Base-by-base conservation (phyloP, 2,113 vertebrate genomes). In the Dasyurus viverrinus region DNA sequence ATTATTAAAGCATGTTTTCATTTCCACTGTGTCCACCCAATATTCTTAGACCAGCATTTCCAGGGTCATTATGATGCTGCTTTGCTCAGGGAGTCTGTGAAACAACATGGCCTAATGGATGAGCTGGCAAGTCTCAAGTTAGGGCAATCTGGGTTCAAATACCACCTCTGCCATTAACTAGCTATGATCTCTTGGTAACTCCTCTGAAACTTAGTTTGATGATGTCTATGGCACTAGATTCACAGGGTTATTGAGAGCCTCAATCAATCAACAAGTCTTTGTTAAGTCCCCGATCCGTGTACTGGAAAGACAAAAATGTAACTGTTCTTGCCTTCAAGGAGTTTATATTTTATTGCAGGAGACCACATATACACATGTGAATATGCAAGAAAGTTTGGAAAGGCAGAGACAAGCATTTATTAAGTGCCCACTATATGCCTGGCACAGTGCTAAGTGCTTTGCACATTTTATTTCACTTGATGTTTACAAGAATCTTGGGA, bases 41-140 rank as follows among this genome's bases (percentile, higher is more conserved):
- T 25, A 11, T 90, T 95, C 89, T 89, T 91, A 52, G 12, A 46
- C 54, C n/a, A 47, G 60, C 60, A 47, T 90, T 94, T 93, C 94
- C 47, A 53, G 93, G 91, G 76, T 92, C 8, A 24, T 12, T 76
- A 52, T 84, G 60, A 50, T 27, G 19, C 7, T 84, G 47, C 9
- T n/a, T 84, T n/a, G 30, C 26, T 93, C 12, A 89, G 7, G 5
- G n/a, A 0, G 12, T 68, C 57, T 68, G 30, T 12, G 27, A 36
- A 3, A 36, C 30, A 30, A 68, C 30, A 14, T 36, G 57, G 57
- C 57, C 0, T 68, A 36, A 76, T n/a, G 36, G 68, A 84, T 8
- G n/a, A 19, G 16, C 14, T n/a, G 36, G 36, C 19, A 14, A 19
- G 16, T 19, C 68, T 84, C 19, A 12, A 68, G 14, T 47, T 68